Evolutionary conservation across 2,797 vertebrate species (phyloP).

Genomic region (Sebastes vulpes): DNA sequence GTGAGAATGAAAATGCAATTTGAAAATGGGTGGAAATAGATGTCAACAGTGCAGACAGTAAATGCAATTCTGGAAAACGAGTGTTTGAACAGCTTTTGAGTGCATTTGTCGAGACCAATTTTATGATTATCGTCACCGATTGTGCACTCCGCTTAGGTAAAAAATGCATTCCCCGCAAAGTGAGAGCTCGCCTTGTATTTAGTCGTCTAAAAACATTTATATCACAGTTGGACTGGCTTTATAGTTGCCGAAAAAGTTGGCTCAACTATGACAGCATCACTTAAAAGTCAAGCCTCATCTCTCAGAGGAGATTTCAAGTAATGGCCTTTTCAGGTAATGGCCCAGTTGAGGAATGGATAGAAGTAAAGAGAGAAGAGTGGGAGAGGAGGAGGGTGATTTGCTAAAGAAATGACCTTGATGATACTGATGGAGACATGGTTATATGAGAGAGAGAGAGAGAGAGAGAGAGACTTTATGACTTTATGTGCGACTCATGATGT

Average conservation of each 20-base stretch:
- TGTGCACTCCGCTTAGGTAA: not conserved
- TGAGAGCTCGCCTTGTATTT: not conserved
- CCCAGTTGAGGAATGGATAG: conserved; percentile 53
- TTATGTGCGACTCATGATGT: not conserved
- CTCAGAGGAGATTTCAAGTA: conserved; percentile 57
- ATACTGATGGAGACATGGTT: conserved; percentile 11
- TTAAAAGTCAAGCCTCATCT: conserved; percentile 64
- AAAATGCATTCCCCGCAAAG: not conserved
- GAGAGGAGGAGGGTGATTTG: conserved; percentile 31
- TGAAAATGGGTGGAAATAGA: conserved; percentile 31
- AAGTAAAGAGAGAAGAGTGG: conserved; percentile 10
- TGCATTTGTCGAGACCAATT: conserved; percentile 2
- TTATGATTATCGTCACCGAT: conserved; percentile 1
- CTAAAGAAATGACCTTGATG: conserved; percentile 52
- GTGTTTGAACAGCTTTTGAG: conserved; percentile 15
- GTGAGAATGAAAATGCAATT: conserved; percentile 34
- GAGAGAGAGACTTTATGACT: not conserved
- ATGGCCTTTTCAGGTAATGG: conserved; percentile 72
- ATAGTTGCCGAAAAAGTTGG: conserved; percentile 4
- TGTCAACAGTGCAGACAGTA: conserved; percentile 19
- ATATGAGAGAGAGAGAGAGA: not conserved
- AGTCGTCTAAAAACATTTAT: not conserved
- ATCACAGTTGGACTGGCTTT: conserved; percentile 3
- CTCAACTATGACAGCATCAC: conserved; percentile 43
- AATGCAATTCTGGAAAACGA: conserved; percentile 24